phyloP scores from a whole-genome alignment of 2,888 invertebrate genomes.

The Stomorhina lunata region DNA sequence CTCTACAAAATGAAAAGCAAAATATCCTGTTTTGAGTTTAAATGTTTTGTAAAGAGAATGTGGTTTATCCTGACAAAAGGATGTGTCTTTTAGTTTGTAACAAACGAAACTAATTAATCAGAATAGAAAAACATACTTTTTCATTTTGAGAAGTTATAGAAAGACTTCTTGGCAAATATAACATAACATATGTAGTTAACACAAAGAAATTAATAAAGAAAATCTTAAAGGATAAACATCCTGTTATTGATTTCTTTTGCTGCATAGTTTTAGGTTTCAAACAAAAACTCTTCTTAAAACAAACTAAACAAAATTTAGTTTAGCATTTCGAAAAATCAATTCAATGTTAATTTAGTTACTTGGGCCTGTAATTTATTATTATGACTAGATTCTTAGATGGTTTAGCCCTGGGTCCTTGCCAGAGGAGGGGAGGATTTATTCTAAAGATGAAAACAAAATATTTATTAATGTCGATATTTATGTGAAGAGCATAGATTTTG shows the following conservation, averaged over 20 bases:
- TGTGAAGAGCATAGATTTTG: not conserved
- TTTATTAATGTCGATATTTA: not conserved
- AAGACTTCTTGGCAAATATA: not conserved
- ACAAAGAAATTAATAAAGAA: constrained; percentile 55
- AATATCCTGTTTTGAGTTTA: constrained; percentile 29
- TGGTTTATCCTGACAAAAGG: not conserved
- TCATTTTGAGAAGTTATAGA: too few relatives aligned
- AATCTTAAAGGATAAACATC: constrained; percentile 51
- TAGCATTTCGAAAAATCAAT: constrained; percentile 23
- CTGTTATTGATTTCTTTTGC: constrained; percentile 26
- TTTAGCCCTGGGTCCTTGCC: not conserved
- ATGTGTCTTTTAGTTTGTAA: not conserved
- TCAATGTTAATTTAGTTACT: constrained; percentile 38
- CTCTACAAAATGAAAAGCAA: not conserved
- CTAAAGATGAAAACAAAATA: not conserved
- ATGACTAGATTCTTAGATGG: not conserved
- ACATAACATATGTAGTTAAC: constrained; percentile 2
- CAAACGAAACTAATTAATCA: constrained; percentile 59
- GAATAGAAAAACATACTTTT: not conserved
- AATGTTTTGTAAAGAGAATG: not conserved
- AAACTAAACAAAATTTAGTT: not conserved
- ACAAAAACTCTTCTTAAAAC: not conserved
- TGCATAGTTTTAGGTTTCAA: not conserved
- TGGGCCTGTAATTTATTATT: constrained; percentile 42
- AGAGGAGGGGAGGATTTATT: constrained; percentile 34